phyloP scores from a whole-genome alignment of 1,140 invertebrate species.

The Diabrotica undecimpunctata region DNA sequence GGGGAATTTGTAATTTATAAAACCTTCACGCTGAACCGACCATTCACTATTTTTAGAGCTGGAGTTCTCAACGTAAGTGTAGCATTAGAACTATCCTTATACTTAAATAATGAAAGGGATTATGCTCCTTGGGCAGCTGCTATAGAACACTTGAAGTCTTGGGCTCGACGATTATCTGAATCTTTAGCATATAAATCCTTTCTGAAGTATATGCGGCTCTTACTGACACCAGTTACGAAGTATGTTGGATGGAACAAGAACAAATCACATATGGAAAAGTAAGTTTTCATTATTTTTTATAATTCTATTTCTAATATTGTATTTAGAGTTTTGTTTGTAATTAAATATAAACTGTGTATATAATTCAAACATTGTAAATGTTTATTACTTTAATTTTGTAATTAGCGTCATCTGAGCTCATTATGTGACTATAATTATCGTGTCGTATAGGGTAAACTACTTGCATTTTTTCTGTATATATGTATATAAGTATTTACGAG shows the following conservation, averaged over 20 bases:
- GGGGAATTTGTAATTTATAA: no score
- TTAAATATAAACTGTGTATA: no score
- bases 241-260: constrained; percentile 64
- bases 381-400: no score
- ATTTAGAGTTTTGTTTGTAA: no score
- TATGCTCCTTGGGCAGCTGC: constrained; percentile 74
- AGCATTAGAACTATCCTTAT: constrained; percentile 65
- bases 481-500: no score
- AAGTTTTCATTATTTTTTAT: constrained; percentile 23
- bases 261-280: constrained; percentile 66
- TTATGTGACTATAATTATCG: no score
- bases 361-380: no score
- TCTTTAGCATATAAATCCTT: constrained; percentile 63
- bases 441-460: no score
- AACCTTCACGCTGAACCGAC: no score
- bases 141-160: constrained; percentile 63
- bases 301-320: no score
- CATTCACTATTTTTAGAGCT: constrained; percentile 53
- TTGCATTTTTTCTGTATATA: no score
- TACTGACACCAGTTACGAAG: constrained; percentile 59
- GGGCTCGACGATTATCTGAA: constrained; percentile 64
- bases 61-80: constrained; percentile 66
- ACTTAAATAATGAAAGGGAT: constrained; percentile 67
- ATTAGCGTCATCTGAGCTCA: no score
- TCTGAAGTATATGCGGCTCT: constrained; percentile 57